Evolutionary conservation across 2,797 vertebrate genomes (phyloP).

Genomic region (Moxostoma hubbsi): DNA sequence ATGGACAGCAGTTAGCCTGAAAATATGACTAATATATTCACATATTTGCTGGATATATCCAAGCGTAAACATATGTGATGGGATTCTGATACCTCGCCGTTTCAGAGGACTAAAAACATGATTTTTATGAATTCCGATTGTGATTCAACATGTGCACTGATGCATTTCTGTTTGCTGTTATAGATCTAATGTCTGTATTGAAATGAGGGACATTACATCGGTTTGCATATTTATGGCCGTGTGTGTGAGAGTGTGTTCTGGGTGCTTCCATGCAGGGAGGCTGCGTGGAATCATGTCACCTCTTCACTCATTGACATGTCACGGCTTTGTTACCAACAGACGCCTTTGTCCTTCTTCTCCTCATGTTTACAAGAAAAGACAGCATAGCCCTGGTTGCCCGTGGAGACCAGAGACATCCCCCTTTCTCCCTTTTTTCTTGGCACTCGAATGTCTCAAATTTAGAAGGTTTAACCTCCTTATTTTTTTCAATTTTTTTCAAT

Average conservation of each 20-base stretch:
- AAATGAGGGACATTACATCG: slow-evolving; percentile 6
- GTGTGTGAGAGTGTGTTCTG: slow-evolving; percentile 40
- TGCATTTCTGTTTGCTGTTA: slow-evolving; percentile 28
- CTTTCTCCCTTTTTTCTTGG: slow-evolving; percentile 45
- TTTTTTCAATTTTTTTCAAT: slow-evolving; percentile 14
- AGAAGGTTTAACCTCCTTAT: slow-evolving; percentile 58
- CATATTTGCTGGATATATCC: slow-evolving; percentile 65
- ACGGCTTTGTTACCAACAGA: slow-evolving; percentile 69
- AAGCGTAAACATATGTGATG: slow-evolving; percentile 64
- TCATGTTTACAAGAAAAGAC: slow-evolving; percentile 67
- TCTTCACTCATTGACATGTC: slow-evolving; percentile 58
- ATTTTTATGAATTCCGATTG: slow-evolving; percentile 5
- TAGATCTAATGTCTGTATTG: slow-evolving; percentile 5
- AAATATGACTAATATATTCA: slow-evolving; percentile 68
- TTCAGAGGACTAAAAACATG: slow-evolving; percentile 51
- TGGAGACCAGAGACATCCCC: slow-evolving; percentile 67
- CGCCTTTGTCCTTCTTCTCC: slow-evolving; percentile 53
- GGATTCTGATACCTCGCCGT: slow-evolving; percentile 60
- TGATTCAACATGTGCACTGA: slow-evolving; percentile 3
- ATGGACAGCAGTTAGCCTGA: slow-evolving; percentile 68
- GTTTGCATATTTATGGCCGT: slow-evolving; percentile 36
- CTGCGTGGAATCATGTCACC: slow-evolving; percentile 61
- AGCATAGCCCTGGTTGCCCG: slow-evolving; percentile 68
- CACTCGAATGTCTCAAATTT: slow-evolving; percentile 59
- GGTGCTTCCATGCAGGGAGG: slow-evolving; percentile 59